These are phyloP conservation scores for Tethea ocularis DNA, from an alignment of 2,888 invertebrate species.

Conservation along the genomic window DNA sequence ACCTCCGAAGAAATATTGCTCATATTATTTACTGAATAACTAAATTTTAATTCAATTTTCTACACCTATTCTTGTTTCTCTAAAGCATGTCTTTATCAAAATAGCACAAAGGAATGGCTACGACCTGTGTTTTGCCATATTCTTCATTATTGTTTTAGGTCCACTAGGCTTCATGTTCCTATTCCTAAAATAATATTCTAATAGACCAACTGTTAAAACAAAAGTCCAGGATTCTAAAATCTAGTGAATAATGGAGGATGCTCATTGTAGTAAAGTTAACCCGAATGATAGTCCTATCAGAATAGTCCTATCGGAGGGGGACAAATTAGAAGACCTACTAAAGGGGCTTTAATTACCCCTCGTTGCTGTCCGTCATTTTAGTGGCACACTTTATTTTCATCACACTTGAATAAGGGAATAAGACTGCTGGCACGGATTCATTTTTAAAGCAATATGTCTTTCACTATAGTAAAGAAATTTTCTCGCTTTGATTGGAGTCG, in stretches of 20 bases:
- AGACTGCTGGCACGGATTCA: constrained; percentile 15
- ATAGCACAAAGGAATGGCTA: neutral
- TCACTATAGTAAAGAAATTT: neutral
- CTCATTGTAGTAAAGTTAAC: constrained; percentile 46
- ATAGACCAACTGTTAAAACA: neutral
- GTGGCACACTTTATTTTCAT: constrained; percentile 43
- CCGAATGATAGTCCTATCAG: constrained; percentile 42
- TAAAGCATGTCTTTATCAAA: neutral
- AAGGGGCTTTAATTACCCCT: constrained; percentile 61
- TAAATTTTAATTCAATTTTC: neutral
- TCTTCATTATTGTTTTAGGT: neutral
- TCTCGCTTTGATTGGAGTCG: neutral
- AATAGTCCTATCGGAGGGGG: constrained; percentile 31
- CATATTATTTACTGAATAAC: neutral
- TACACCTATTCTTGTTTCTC: too few relatives aligned
- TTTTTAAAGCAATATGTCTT: constrained; percentile 9
- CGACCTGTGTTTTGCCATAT: neutral
- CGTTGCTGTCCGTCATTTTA: constrained; percentile 49
- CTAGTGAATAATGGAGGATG: constrained; percentile 37
- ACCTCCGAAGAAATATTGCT: constrained; percentile 16
- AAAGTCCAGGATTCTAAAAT: constrained; percentile 23
- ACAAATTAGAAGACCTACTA: constrained; percentile 57
- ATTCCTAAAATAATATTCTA: neutral
- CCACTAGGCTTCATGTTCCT: constrained; percentile 1
- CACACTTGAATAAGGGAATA: constrained; percentile 28